A percentile compares a stretch with the other conserved stretches of the same genome.
phyloP scores from a whole-genome alignment of 2,113 vertebrate species.

The Urocitellus parryii region DNA sequence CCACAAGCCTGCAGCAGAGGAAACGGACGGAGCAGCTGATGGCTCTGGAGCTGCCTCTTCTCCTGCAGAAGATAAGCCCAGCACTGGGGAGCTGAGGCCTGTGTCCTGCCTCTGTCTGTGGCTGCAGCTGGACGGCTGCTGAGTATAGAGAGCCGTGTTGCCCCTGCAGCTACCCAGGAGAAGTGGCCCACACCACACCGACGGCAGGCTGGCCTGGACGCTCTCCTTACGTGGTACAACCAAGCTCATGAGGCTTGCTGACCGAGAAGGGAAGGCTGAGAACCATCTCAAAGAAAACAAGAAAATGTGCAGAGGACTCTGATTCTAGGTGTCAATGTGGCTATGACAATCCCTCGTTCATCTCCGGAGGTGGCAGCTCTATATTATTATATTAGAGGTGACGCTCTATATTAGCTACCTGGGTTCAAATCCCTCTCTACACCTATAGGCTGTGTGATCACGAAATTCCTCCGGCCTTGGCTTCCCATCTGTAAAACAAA shows the following conservation, averaged over 20 bases:
- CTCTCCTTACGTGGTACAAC: background rate
- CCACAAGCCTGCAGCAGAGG: background rate
- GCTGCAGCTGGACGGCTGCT: background rate
- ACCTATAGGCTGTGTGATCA: background rate
- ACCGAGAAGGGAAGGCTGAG: background rate
- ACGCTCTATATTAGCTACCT: background rate
- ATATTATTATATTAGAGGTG: no score
- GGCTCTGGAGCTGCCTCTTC: background rate
- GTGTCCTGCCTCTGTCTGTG: background rate
- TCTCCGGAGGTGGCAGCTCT: background rate
- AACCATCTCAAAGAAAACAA: background rate
- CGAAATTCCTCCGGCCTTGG: background rate
- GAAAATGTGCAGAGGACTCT: background rate
- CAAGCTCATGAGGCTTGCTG: background rate
- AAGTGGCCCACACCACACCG: background rate
- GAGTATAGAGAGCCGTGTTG: background rate
- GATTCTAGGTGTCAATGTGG: background rate
- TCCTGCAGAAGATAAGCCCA: background rate
- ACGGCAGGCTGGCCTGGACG: background rate
- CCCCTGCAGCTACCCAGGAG: background rate
- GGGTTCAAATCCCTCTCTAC: background rate
- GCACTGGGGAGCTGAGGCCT: background rate
- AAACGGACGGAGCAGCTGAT: background rate
- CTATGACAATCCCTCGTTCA: background rate
- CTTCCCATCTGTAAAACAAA: background rate